Percentiles rank a stretch among this genome's conserved stretches.
Conservation (phyloP, 2,888 invertebrate species). For the Autographa gamma region DNA sequence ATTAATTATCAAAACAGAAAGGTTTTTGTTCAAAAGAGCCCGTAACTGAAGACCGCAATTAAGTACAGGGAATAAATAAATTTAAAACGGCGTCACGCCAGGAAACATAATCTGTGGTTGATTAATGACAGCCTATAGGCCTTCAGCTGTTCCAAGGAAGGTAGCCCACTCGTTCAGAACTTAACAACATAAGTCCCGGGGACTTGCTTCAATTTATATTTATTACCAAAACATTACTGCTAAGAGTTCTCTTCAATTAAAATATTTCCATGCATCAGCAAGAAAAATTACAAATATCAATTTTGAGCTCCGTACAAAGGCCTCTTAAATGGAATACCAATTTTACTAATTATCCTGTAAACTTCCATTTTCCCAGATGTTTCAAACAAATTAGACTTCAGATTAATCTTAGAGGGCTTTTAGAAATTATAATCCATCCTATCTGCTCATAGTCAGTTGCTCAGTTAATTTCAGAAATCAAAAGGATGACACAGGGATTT, state of each 20-base stretch:
- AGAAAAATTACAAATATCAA: neutral
- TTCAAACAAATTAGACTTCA: neutral
- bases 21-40: slow-evolving; percentile 60
- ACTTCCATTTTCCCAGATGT: neutral
- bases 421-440: neutral
- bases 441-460: no score
- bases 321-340: neutral
- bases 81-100: slow-evolving; percentile 65
- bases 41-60: slow-evolving; percentile 71
- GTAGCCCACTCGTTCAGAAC: slow-evolving; percentile 11
- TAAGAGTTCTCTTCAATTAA: neutral
- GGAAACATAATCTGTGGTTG: slow-evolving; percentile 71
- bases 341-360: slow-evolving; percentile 1
- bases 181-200: neutral
- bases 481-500: no score
- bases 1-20: slow-evolving; percentile 68
- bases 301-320: neutral
- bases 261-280: neutral
- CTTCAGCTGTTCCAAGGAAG: slow-evolving; percentile 55
- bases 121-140: slow-evolving; percentile 64
- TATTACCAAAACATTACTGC: neutral
- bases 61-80: slow-evolving; percentile 68
- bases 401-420: neutral
- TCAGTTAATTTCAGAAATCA: no score
- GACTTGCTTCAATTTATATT: neutral